Conservation (phyloP, 2,797 vertebrate genomes). For the Morelia viridis region DNA sequence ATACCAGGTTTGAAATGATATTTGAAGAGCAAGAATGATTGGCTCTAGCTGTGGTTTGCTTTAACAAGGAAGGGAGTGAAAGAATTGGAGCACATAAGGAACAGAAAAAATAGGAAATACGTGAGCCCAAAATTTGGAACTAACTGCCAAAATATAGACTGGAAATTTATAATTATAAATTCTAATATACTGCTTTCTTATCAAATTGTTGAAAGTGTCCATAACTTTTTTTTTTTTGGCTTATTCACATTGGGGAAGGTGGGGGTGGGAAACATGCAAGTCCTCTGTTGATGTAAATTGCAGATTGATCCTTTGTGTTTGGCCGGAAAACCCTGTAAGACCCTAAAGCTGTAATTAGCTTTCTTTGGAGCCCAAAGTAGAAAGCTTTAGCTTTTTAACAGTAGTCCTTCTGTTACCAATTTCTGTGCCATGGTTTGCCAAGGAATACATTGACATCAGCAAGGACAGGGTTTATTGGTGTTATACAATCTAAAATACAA, state of each 20-base stretch:
- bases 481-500: constrained; percentile 31
- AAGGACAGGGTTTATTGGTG: neutral
- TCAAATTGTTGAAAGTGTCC: neutral
- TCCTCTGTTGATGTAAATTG: neutral
- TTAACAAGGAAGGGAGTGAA: neutral
- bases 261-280: neutral
- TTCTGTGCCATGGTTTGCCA: neutral
- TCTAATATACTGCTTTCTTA: neutral
- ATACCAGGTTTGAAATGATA: neutral
- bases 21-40: neutral
- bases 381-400: constrained; percentile 9
- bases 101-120: neutral
- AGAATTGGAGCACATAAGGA: neutral
- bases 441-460: constrained; percentile 29
- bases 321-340: constrained; percentile 1
- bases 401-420: constrained; percentile 13
- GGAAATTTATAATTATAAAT: neutral
- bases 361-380: neutral
- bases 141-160: neutral
- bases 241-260: neutral
- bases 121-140: neutral
- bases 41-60: neutral
- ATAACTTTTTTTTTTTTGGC: neutral
- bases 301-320: neutral
- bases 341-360: constrained; percentile 18